Conservation (phyloP, 2,888 invertebrate species). For the Willowsia nigromaculata region DNA sequence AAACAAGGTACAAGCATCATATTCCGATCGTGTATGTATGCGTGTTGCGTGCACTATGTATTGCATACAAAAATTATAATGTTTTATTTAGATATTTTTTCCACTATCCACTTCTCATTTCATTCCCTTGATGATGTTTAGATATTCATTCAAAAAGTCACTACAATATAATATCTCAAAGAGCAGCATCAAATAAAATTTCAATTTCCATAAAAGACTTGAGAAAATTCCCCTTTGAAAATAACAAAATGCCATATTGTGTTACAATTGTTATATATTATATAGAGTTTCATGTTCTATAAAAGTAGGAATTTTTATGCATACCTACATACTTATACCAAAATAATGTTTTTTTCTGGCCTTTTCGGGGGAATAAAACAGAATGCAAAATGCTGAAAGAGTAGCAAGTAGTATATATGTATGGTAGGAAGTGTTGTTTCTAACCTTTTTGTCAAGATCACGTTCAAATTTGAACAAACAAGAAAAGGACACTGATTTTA, state of each 20-base stretch:
- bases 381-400: too few relatives aligned
- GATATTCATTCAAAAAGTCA: constrained; percentile 38
- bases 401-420: too few relatives aligned
- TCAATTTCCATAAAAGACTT: constrained; percentile 53
- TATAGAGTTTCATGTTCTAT: too few relatives aligned
- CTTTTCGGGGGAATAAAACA: too few relatives aligned
- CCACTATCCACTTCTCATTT: constrained; percentile 16
- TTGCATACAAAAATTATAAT: neutral
- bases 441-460: constrained; percentile 21
- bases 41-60: neutral
- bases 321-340: too few relatives aligned
- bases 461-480: neutral
- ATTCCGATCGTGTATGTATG: neutral
- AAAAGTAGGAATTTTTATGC: too few relatives aligned
- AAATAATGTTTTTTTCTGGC: too few relatives aligned
- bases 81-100: neutral
- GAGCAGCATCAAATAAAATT: constrained; percentile 48
- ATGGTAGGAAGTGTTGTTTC: too few relatives aligned
- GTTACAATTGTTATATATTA: too few relatives aligned
- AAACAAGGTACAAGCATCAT: neutral
- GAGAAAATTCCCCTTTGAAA: constrained; percentile 36
- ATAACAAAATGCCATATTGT: constrained; percentile 27
- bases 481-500: neutral
- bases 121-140: constrained; percentile 36
- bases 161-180: constrained; percentile 11